A percentile compares a stretch with the other conserved stretches of the same genome.
These are phyloP conservation scores for Phengaris alcon DNA, from an alignment of 2,888 invertebrate genomes.

Conservation along the genomic window DNA sequence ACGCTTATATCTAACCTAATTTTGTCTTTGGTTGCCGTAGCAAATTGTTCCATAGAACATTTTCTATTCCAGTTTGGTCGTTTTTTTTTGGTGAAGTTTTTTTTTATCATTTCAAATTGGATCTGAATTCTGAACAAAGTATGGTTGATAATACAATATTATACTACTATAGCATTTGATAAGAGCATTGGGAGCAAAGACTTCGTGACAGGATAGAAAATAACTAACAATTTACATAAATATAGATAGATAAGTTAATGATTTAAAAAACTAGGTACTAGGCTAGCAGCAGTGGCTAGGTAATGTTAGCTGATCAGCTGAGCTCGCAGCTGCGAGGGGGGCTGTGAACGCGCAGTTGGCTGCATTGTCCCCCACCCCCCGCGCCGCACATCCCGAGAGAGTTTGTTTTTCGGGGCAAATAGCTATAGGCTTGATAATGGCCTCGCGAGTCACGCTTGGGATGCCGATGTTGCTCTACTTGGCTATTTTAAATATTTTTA, in stretches of 20 bases:
- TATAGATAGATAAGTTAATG: background rate
- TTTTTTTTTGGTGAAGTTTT: no score
- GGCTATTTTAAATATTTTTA: background rate
- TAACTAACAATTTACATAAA: no score
- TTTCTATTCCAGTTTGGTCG: no score
- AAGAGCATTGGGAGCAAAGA: no score
- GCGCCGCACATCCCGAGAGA: slow-evolving; percentile 73
- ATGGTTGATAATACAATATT: no score
- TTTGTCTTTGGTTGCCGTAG: no score
- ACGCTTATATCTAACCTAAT: no score
- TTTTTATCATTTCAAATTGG: no score
- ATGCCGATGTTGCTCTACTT: slow-evolving; percentile 52
- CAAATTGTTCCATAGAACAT: no score
- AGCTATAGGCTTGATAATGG: slow-evolving; percentile 80
- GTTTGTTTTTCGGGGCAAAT: slow-evolving; percentile 80
- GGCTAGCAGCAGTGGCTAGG: background rate
- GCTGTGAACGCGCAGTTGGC: slow-evolving; percentile 75
- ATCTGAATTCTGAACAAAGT: no score
- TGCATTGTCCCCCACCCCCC: slow-evolving; percentile 62
- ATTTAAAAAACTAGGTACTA: background rate
- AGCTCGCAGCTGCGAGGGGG: slow-evolving; percentile 60
- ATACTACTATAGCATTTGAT: no score
- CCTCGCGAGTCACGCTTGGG: slow-evolving; percentile 62
- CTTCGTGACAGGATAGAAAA: no score
- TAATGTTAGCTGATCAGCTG: slow-evolving; percentile 37